phyloP scores from a whole-genome alignment of 2,797 vertebrate species.

The Eidolon dupreanum region DNA sequence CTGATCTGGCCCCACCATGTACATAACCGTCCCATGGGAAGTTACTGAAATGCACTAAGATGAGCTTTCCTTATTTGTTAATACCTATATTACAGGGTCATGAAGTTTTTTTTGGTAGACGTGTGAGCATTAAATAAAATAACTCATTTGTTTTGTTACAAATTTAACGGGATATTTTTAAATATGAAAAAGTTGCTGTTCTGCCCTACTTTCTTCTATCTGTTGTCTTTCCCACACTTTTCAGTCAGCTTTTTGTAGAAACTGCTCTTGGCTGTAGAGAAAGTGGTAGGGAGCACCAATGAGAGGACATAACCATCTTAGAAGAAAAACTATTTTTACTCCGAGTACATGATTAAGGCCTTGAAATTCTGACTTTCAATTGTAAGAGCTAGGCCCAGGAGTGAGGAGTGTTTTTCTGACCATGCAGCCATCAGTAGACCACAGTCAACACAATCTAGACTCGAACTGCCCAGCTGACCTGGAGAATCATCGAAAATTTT shows the following conservation, averaged over 20 bases:
- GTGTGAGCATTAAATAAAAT: not conserved
- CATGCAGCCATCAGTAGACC: not conserved
- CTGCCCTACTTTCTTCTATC: not conserved
- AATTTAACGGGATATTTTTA: not conserved
- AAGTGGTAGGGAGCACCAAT: not conserved
- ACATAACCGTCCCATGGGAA: not conserved
- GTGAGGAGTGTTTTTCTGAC: not conserved
- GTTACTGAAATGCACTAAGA: not conserved
- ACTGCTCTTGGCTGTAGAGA: not conserved
- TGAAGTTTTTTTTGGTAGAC: not conserved
- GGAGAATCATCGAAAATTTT: not conserved
- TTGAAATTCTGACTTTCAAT: not conserved
- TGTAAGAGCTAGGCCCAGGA: not conserved
- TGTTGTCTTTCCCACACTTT: not conserved
- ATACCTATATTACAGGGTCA: not conserved
- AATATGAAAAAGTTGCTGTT: not conserved
- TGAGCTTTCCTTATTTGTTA: not conserved
- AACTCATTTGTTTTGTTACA: not conserved
- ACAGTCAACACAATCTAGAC: not conserved
- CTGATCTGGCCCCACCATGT: not conserved
- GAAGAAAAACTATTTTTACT: not conserved
- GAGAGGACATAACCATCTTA: not conserved
- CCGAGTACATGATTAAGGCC: not conserved
- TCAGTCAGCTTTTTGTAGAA: not conserved
- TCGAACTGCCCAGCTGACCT: not conserved